phyloP scores from a whole-genome alignment of 2,797 vertebrate species.

The Spinibarbus caldwelli region DNA sequence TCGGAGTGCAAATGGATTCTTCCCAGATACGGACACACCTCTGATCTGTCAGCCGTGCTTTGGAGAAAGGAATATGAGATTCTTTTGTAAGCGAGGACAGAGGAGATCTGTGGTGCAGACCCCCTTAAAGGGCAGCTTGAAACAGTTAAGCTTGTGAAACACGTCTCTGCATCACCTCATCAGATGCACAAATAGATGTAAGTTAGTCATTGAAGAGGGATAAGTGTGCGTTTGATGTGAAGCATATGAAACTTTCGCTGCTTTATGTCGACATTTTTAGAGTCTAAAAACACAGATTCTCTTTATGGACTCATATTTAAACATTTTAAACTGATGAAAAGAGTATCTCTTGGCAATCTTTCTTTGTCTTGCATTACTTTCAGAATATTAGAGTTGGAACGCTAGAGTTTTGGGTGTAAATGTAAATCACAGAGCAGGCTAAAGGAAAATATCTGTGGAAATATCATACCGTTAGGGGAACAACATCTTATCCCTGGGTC shows the following conservation, averaged over 20 bases:
- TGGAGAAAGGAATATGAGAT: constrained; percentile 51
- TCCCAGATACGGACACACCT: constrained; percentile 63
- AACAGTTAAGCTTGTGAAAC: constrained; percentile 64
- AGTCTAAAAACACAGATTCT: not conserved
- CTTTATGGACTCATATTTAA: not conserved
- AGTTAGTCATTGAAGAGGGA: constrained; percentile 46
- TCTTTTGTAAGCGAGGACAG: constrained; percentile 33
- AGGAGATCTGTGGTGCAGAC: constrained; percentile 61
- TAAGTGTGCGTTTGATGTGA: constrained; percentile 47
- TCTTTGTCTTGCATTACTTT: not conserved
- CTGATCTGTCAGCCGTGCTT: constrained; percentile 65
- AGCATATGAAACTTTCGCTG: constrained; percentile 19
- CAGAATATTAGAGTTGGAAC: constrained; percentile 18
- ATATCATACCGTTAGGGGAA: not conserved
- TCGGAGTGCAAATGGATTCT: constrained; percentile 33
- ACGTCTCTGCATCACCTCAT: constrained; percentile 77
- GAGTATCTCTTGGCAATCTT: not conserved
- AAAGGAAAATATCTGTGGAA: constrained; percentile 3
- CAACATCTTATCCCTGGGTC: not conserved
- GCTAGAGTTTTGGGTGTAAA: constrained; percentile 13
- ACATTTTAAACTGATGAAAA: constrained; percentile 14
- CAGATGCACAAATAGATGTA: constrained; percentile 59
- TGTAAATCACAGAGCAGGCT: constrained; percentile 36
- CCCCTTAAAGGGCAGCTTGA: constrained; percentile 61
- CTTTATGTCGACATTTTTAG: constrained; percentile 33